Percentiles rank a stretch among this genome's conserved stretches.
These are phyloP conservation scores for Rhynchonema sp. DNA, from an alignment of 2,888 invertebrate species.

Conservation along the genomic window DNA sequence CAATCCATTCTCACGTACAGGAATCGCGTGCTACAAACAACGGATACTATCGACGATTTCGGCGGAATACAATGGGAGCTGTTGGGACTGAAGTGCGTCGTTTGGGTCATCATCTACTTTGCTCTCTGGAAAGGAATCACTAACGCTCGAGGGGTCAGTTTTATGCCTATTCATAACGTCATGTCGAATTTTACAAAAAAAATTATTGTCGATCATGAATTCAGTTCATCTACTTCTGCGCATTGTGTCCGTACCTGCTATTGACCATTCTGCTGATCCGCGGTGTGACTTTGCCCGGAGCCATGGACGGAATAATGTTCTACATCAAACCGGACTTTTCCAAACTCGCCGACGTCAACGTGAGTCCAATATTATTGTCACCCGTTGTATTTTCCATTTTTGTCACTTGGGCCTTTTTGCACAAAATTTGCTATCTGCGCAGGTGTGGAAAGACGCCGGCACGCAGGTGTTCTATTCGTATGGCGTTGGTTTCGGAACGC, in stretches of 20 bases:
- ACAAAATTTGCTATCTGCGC: no score
- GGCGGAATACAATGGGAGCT: constrained; percentile 28
- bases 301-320: constrained; percentile 9
- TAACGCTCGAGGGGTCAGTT: constrained; percentile 21
- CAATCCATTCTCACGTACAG: constrained; percentile 10
- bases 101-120: constrained; percentile 26
- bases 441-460: constrained; percentile 26
- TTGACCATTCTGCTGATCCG: constrained; percentile 23
- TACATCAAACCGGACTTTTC: constrained; percentile 26
- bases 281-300: constrained; percentile 24
- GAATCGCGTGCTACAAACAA: constrained; percentile 20
- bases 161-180: not conserved
- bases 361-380: no score
- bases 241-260: constrained; percentile 25
- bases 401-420: no score
- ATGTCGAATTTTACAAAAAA: no score
- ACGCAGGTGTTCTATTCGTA: constrained; percentile 28
- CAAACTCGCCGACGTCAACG: constrained; percentile 19
- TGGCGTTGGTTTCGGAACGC: constrained; percentile 26
- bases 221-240: constrained; percentile 28
- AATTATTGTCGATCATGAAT: no score
- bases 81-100: constrained; percentile 12
- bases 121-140: constrained; percentile 29
- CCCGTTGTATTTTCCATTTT: no score
- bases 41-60: constrained; percentile 19